Evolutionary conservation across 2,888 invertebrate genomes (phyloP), one percentile per base, ranked within the genome.

Genomic region (Mycogona germanica): DNA sequence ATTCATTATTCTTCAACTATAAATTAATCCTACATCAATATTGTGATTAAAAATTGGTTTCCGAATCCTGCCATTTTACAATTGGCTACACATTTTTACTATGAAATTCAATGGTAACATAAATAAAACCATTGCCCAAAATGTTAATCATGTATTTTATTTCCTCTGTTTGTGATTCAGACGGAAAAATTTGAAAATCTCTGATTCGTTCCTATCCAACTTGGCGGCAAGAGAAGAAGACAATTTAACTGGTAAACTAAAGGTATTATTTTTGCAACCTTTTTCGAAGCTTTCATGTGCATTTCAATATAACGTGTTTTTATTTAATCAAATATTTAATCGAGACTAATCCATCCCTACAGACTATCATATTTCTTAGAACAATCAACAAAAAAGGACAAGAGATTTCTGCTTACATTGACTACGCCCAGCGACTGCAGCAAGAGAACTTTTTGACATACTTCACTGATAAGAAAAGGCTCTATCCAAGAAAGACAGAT

Each of bases 331-430:
- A n/a, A n/a, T n/a, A n/a, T n/a, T n/a, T n/a, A n/a, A n/a, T n/a
- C n/a, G n/a, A n/a, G n/a, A n/a, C n/a, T n/a, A n/a, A n/a, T n/a
- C 14, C 7, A 37, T 28, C 45, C 12, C 28, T 26, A 37, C 62
- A 71, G 70, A 68, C 70, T 14, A 86, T 91, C 47, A 81, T 91
- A 56, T 89, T 87, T 65, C 67, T 89, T 4, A 75, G 84, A 7
- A 77, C 78, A 64, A 75, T 75, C 56, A 81, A 80, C 9, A 77
- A 74, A 57, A 75, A 78, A 4, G 83, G 85, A 2, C 81, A 82
- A 60, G 87, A 88, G 66, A 77, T 88, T 55, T 88, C 88, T 0
- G 87, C 84, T 1, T 91, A 87, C 65, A 81, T 92, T 28, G 91
- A 92, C 68, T 88, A 80, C 67, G 78, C 77, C 0, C 78, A 84